These are phyloP conservation scores for Phyllotis vaccarum DNA, from an alignment of 2,797 vertebrate species.

Conservation along the genomic window DNA sequence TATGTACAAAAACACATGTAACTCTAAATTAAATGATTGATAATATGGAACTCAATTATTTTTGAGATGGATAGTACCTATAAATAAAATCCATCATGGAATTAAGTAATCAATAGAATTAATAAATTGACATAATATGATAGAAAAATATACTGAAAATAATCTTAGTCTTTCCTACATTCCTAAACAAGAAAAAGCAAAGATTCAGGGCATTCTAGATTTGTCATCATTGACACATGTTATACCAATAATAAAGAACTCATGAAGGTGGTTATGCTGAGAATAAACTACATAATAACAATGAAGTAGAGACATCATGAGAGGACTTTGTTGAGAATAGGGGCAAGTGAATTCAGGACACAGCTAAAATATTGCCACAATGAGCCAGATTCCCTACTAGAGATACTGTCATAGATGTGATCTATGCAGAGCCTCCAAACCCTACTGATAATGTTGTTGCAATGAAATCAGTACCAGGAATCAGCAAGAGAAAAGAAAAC, in stretches of 20 bases:
- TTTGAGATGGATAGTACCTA: background rate
- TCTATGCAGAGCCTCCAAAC: background rate
- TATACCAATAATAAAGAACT: background rate
- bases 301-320: fast-evolving
- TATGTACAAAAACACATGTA: background rate
- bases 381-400: background rate
- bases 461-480: background rate
- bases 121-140: conserved; percentile 30
- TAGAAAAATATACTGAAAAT: background rate
- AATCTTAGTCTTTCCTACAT: background rate
- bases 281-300: background rate
- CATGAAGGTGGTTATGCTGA: background rate
- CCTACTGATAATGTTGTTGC: fast-evolving
- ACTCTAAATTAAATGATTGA: background rate
- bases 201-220: conserved; percentile 5
- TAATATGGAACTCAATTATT: background rate
- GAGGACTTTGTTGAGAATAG: background rate
- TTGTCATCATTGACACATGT: background rate
- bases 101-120: conserved; percentile 40
- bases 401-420: background rate
- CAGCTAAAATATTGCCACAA: fast-evolving
- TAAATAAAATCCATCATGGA: conserved; percentile 49
- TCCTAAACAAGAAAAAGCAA: background rate
- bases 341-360: fast-evolving
- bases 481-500: background rate